phyloP scores from a whole-genome alignment of 2,797 vertebrate species.

The Melanogrammus aeglefinus region DNA sequence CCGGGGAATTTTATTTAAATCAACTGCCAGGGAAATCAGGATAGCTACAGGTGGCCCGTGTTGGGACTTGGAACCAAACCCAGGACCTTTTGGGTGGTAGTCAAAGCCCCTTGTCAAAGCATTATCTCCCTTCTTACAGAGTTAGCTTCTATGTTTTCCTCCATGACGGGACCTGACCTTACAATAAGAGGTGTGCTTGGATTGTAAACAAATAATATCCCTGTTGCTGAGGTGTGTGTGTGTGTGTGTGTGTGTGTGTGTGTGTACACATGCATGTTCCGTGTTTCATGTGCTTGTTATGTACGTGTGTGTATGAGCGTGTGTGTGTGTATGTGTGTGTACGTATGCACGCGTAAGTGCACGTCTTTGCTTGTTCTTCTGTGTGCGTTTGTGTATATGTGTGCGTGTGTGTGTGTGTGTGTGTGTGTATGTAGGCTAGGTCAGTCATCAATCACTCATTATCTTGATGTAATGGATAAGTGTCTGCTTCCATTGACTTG shows the following conservation, averaged over 20 bases:
- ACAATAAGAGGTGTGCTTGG: not conserved
- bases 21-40: not conserved
- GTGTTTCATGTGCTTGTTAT: not conserved
- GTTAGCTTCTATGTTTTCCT: not conserved
- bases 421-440: constrained; percentile 13
- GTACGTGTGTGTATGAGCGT: not conserved
- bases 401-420: constrained; percentile 4
- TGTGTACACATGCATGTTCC: not conserved
- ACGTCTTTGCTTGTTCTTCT: not conserved
- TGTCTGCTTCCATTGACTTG: not conserved
- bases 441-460: not conserved
- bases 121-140: not conserved
- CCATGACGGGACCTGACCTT: not conserved
- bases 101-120: too few relatives aligned
- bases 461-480: not conserved
- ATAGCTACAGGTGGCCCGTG: not conserved
- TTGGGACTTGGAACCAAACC: too few relatives aligned
- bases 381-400: constrained; percentile 1
- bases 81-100: too few relatives aligned
- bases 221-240: not conserved
- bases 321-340: not conserved
- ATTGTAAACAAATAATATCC: not conserved
- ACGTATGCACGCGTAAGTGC: not conserved
- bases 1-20: too few relatives aligned
- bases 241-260: constrained; percentile 7